Base-by-base conservation (phyloP, 2,113 vertebrate genomes). In the Odocoileus virginianus region DNA sequence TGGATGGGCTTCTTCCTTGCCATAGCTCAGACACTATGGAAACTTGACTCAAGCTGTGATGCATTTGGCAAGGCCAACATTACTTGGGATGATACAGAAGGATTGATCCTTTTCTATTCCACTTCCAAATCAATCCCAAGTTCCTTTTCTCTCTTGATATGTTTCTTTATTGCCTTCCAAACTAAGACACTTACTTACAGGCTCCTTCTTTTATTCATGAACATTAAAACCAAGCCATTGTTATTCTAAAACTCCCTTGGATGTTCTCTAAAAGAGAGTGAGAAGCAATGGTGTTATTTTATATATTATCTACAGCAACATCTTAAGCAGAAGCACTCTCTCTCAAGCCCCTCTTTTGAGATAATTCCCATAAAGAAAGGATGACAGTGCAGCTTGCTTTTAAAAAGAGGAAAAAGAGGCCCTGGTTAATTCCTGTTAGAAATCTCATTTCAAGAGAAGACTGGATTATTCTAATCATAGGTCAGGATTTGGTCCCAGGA, bases 191-290 rank as follows among this genome's bases (percentile, higher is more conserved):
- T 82, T 40, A 47, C 16, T 88, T 45, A 85, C 28, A 67, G 64
- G 0, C 12, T 47, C 17, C 8, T 93, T 93, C 71, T 94, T 71
- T 95, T 97, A 91, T 95, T 93, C 79, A 71, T 79, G 50, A 91
- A 82, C 43, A 27, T 94, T 74, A 84, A 96, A 97, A 50, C 25
- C 30, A 90, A 97, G 45, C 8, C 95, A 87, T 40, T 91, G 91
- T 64, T 84, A 52, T 43, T 58, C 76, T 87, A 85, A 95, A 98
- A 60, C 54, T 28, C 76, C 81, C 33, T 36, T 81, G 60, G 36
- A 25, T 76, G 57, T 87, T 94, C 61, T 95, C 61, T 54, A 33
- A 87, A 50, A 33, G 19, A 28, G 8, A 40, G 2, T 28, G 23
- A 55, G 43, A 88, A 71, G 33, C n/a, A 85, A 4, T 45, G 10